A percentile compares a stretch with the other conserved stretches of the same genome.
Conservation (phyloP, 2,797 vertebrate species). For the Nannoperca australis region DNA sequence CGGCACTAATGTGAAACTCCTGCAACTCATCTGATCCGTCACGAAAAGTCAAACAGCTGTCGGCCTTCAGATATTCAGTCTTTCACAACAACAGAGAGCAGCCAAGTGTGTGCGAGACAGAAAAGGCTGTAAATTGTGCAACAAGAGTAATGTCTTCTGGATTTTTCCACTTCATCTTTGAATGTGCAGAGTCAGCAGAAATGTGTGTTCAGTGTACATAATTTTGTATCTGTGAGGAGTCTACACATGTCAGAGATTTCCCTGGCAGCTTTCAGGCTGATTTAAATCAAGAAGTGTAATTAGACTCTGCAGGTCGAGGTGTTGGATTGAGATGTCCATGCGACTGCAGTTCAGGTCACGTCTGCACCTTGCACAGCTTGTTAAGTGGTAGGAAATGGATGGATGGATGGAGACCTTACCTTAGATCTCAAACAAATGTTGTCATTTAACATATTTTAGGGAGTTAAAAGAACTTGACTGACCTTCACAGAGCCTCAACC, state of each 20-base stretch:
- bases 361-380: no score
- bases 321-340: no score
- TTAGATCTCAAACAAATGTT: no score
- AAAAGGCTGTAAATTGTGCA: background rate
- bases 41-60: conserved; percentile 43
- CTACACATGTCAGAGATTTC: background rate
- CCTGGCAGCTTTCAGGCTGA: no score
- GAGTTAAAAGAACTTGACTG: no score
- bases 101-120: conserved; percentile 43
- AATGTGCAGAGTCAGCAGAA: conserved; percentile 31
- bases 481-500: background rate
- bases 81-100: conserved; percentile 36
- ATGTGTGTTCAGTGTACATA: background rate
- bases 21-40: background rate
- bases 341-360: no score
- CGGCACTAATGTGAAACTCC: background rate
- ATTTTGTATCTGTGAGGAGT: background rate
- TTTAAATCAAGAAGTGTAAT: background rate
- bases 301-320: no score
- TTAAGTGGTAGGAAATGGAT: no score
- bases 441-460: no score
- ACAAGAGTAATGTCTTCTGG: background rate
- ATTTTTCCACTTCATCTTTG: background rate
- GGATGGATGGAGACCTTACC: no score
- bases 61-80: background rate